phyloP scores from a whole-genome alignment of 2,888 invertebrate genomes.

The Meiosimyza platycephala region DNA sequence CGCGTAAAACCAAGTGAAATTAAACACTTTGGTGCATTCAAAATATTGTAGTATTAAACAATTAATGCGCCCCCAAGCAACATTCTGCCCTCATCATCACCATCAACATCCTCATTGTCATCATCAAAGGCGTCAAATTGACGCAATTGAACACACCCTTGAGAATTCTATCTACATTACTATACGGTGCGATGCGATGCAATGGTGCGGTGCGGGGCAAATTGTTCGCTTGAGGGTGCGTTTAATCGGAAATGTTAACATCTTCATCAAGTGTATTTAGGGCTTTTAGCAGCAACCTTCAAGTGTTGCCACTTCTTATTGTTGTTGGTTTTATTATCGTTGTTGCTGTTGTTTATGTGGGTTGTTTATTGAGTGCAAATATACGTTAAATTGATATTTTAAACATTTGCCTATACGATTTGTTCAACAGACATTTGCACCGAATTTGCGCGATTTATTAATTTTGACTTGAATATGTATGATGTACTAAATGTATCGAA shows the following conservation, averaged over 20 bases:
- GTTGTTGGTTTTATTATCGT: conserved; percentile 30
- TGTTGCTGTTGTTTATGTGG: conserved; percentile 23
- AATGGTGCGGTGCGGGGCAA: background rate
- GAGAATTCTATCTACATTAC: conserved; percentile 25
- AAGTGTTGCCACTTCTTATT: conserved; percentile 16
- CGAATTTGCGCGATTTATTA: too few relatives aligned
- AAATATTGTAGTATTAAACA: conserved; percentile 29
- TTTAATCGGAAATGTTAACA: conserved; percentile 56
- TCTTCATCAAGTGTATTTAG: conserved; percentile 50
- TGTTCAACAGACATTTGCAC: too few relatives aligned
- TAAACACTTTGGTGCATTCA: conserved; percentile 26
- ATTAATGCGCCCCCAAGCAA: conserved; percentile 16
- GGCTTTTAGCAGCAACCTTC: background rate
- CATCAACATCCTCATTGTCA: conserved; percentile 28
- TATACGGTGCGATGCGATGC: background rate
- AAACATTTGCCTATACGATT: conserved; percentile 13
- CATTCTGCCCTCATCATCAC: conserved; percentile 1
- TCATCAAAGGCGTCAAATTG: conserved; percentile 38
- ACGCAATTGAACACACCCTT: conserved; percentile 36
- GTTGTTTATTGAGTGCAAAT: conserved; percentile 40
- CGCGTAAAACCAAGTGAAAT: conserved; percentile 21
- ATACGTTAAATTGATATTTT: conserved; percentile 41
- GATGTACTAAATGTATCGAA: too few relatives aligned
- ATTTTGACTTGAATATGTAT: too few relatives aligned
- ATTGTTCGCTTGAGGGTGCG: conserved; percentile 44